A percentile compares a stretch with the other conserved stretches of the same genome.
phyloP scores from a whole-genome alignment of 2,797 vertebrate genomes.

The Gymnoscopelus braueri region DNA sequence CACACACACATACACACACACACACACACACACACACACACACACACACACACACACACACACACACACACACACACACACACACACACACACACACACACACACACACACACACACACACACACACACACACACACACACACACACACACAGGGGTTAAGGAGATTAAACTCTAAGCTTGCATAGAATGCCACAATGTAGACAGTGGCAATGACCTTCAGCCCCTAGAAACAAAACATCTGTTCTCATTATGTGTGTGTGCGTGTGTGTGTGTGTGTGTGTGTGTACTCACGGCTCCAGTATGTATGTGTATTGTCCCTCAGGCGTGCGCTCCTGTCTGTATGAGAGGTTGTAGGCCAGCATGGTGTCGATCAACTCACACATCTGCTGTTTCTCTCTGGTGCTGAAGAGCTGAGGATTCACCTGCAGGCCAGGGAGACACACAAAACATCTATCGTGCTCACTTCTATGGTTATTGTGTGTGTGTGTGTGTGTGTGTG shows the following conservation, averaged over 20 bases:
- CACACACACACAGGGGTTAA: slow-evolving; percentile 45
- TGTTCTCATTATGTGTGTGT: slow-evolving; percentile 23
- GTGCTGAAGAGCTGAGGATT: slow-evolving; percentile 94
- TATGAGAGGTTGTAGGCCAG: slow-evolving; percentile 95
- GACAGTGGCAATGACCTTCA: slow-evolving; percentile 66
- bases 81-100: not conserved
- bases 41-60: not conserved
- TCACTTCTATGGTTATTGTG: too few relatives aligned
- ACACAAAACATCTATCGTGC: not conserved
- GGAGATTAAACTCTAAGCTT: slow-evolving; percentile 72
- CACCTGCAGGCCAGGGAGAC: slow-evolving; percentile 79
- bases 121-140: slow-evolving; percentile 13
- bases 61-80: slow-evolving; percentile 16
- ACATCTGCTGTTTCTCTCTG: slow-evolving; percentile 92
- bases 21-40: slow-evolving; percentile 15
- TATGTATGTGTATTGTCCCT: slow-evolving; percentile 90
- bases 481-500: too few relatives aligned
- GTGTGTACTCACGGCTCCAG: slow-evolving; percentile 91
- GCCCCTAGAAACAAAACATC: slow-evolving; percentile 40
- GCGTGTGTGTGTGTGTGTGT: slow-evolving; percentile 27
- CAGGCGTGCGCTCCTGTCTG: slow-evolving; percentile 90
- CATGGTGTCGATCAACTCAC: slow-evolving; percentile 91
- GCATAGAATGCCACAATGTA: slow-evolving; percentile 36
- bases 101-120: slow-evolving; percentile 12
- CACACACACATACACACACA: not conserved